A percentile compares a stretch with the other conserved stretches of the same genome.
These are phyloP conservation scores for Dipus sagitta DNA, from an alignment of 2,797 vertebrate species.

Conservation along the genomic window DNA sequence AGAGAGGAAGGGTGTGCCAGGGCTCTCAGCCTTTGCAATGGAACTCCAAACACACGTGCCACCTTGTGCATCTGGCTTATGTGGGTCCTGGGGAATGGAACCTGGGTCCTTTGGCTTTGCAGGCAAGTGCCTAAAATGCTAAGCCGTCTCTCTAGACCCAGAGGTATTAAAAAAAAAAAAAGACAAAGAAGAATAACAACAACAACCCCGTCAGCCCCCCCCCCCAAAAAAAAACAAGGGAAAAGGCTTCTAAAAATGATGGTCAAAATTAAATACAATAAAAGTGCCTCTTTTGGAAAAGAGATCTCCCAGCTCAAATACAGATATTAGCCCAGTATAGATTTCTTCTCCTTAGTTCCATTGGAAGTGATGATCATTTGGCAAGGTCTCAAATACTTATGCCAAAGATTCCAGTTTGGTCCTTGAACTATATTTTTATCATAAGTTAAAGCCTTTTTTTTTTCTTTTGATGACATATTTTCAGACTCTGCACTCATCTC, in stretches of 20 bases:
- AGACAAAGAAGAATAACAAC: background rate
- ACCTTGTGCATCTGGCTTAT: no score
- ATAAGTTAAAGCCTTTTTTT: slow-evolving; percentile 34
- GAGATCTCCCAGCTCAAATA: background rate
- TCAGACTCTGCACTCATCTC: slow-evolving; percentile 58
- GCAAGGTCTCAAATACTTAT: background rate
- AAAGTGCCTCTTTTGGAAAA: background rate
- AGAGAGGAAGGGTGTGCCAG: no score
- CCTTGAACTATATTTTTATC: slow-evolving; percentile 50
- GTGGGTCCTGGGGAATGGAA: no score
- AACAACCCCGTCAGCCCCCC: background rate
- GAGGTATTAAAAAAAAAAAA: background rate
- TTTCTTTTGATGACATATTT: slow-evolving; percentile 59
- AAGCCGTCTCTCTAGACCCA: no score
- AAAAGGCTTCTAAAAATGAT: background rate
- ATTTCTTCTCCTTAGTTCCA: background rate
- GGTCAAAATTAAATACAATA: background rate
- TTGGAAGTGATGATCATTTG: background rate
- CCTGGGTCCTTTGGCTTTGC: no score
- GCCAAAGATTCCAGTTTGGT: background rate
- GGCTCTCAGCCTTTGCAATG: no score
- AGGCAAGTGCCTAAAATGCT: no score
- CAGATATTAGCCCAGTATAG: background rate
- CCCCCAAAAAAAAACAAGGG: background rate
- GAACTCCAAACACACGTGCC: no score